Base-by-base conservation (phyloP, 2,888 invertebrate genomes). In the Imbricaverruca yamaguchii region DNA sequence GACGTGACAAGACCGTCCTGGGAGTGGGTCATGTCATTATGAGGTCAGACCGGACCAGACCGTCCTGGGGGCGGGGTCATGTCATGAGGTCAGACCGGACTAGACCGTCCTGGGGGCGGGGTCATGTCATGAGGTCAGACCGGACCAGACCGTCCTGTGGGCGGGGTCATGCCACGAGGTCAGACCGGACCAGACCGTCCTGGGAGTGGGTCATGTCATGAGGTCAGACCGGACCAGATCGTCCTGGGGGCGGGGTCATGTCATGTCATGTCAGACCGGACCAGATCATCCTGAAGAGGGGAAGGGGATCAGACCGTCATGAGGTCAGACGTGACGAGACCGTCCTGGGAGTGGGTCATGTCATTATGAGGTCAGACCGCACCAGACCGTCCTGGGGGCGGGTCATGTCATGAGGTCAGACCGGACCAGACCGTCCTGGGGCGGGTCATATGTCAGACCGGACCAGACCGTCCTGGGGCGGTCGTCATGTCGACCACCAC, bases 151-250 rank as follows among this genome's bases (percentile, higher is more conserved):
- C 98, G 88, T 98, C 97, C 91, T 91, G 83, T 18, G 83, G 84
- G 57, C 82, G 59, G n/a, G n/a, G n/a, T n/a, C n/a, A n/a, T n/a
- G n/a, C n/a, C n/a, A n/a, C n/a, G n/a, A n/a, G n/a, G 87, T 97
- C 97, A 69, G 97, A 97, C 84, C 96, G 91, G 67, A 99, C 97
- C 85, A 97, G 89, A 8, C 98, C 97, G 88, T 98, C 97, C 91
- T 91, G 83, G 15, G 83, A 84, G 56, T 82, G 39, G 4, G 39
- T 39, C 39, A 39, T 4, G 39, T 39, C 39, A 39, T 39, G 39
- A 39, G 2, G 87, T 97, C 97, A 74, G 97, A 97, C 84, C 96
- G 91, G 67, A 99, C 97, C 85, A 97, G 89, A 8, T 98, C 97
- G 88, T 98, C 97, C 91, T 91, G 83, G 15, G 83, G 84, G 57